phyloP scores from a whole-genome alignment of 2,113 vertebrate genomes.

The Aphelocoma coerulescens region DNA sequence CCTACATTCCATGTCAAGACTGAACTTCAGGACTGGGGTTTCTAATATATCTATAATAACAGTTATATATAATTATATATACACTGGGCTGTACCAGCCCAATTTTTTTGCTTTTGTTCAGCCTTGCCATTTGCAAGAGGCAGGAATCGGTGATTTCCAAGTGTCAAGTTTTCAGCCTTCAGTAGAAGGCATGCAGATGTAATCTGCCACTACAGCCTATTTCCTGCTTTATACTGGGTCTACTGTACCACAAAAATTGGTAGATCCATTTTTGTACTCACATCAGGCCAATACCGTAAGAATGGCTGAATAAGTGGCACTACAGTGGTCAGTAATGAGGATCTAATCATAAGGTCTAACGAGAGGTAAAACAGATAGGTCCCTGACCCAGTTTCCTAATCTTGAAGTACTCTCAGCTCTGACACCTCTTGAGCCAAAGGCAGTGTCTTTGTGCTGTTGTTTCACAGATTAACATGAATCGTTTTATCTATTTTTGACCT shows the following conservation, averaged over 20 bases:
- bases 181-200: not conserved
- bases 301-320: not conserved
- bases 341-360: not conserved
- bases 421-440: not conserved
- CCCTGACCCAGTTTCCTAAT: not conserved
- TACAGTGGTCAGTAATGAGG: not conserved
- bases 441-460: not conserved
- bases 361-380: not conserved
- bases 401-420: not conserved
- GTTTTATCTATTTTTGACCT: not conserved
- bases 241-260: not conserved
- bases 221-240: not conserved
- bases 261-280: not conserved
- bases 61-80: too few relatives aligned
- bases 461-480: not conserved
- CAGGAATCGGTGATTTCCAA: not conserved
- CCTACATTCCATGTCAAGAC: not conserved
- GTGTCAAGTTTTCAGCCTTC: not conserved
- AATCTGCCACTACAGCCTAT: not conserved
- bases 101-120: not conserved
- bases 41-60: not conserved
- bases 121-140: not conserved
- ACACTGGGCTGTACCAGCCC: not conserved
- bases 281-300: not conserved
- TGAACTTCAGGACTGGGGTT: not conserved